Conservation (phyloP, 2,113 vertebrate genomes). For the Pachypanchax playfairii region DNA sequence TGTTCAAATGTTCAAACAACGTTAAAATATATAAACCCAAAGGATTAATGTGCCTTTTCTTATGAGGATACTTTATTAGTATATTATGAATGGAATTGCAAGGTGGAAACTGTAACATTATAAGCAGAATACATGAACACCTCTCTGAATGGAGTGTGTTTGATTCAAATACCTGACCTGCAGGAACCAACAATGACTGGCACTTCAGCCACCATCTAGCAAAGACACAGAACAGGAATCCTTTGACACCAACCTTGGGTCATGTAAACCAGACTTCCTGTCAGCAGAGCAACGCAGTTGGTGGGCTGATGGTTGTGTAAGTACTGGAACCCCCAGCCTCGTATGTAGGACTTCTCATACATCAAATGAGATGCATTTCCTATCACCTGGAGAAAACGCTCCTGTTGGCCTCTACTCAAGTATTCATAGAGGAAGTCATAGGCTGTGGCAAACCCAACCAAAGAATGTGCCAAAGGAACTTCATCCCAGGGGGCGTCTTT, state of each 20-base stretch:
- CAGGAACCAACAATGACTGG: slow-evolving; percentile 37
- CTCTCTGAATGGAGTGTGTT: too few relatives aligned
- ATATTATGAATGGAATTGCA: too few relatives aligned
- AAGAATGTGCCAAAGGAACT: slow-evolving; percentile 93
- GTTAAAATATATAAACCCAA: too few relatives aligned
- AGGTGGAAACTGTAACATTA: too few relatives aligned
- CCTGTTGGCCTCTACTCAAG: slow-evolving; percentile 90
- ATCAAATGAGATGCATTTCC: slow-evolving; percentile 92
- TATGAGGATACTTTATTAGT: too few relatives aligned
- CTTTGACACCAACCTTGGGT: slow-evolving; percentile 86
- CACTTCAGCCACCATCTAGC: neutral
- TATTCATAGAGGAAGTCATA: slow-evolving; percentile 96
- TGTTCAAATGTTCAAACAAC: too few relatives aligned
- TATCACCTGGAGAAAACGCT: slow-evolving; percentile 94
- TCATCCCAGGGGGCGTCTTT: slow-evolving; percentile 99
- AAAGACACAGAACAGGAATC: neutral
- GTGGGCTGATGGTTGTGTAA: slow-evolving; percentile 99
- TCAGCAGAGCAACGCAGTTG: slow-evolving; percentile 96
- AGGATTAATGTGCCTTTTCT: too few relatives aligned
- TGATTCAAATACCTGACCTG: too few relatives aligned
- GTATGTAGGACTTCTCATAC: slow-evolving; percentile 93
- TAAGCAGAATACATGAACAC: too few relatives aligned
- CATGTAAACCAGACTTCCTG: slow-evolving; percentile 94
- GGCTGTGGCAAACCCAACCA: slow-evolving; percentile 96
- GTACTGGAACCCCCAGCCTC: slow-evolving; percentile 98